Evolutionary conservation across 2,888 invertebrate species (phyloP).

Genomic region (Acleris holmiana): DNA sequence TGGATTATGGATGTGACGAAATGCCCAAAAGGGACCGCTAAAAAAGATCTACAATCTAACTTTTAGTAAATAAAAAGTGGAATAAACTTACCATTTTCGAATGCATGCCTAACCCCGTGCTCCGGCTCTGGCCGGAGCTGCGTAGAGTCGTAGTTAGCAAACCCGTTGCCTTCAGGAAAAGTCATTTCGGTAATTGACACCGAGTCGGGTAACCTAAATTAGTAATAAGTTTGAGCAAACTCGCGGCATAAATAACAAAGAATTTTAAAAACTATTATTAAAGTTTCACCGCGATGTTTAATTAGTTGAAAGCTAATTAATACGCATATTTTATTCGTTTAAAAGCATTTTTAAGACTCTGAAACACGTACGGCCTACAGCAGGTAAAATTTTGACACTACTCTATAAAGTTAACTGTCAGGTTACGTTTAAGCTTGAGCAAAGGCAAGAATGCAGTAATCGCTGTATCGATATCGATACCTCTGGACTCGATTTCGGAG

Average conservation of each 20-base stretch:
- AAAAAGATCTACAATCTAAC: constrained; percentile 1
- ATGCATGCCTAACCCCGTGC: constrained; percentile 62
- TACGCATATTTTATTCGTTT: constrained; percentile 4
- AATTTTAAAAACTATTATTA: not conserved
- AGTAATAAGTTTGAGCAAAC: constrained; percentile 26
- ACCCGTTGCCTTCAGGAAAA: constrained; percentile 62
- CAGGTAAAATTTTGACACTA: too few species aligned
- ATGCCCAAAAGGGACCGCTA: constrained; percentile 1
- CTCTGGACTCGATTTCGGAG: too few species aligned
- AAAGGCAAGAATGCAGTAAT: too few species aligned
- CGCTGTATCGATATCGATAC: too few species aligned
- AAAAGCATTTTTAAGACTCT: too few species aligned
- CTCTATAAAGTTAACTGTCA: too few species aligned
- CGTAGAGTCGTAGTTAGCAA: constrained; percentile 51
- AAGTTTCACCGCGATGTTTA: not conserved
- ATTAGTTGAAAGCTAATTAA: not conserved
- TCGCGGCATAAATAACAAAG: constrained; percentile 17
- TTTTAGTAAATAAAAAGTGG: not conserved
- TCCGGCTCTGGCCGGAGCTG: constrained; percentile 49
- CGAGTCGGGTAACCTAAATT: constrained; percentile 57
- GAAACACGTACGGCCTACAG: too few species aligned
- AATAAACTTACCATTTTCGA: constrained; percentile 61
- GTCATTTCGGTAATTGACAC: constrained; percentile 61
- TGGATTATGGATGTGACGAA: not conserved
- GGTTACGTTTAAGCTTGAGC: too few species aligned